Evolutionary conservation across 2,888 invertebrate genomes (phyloP), one percentile per base, ranked within the genome.

Genomic region (Aphodius granarius): DNA sequence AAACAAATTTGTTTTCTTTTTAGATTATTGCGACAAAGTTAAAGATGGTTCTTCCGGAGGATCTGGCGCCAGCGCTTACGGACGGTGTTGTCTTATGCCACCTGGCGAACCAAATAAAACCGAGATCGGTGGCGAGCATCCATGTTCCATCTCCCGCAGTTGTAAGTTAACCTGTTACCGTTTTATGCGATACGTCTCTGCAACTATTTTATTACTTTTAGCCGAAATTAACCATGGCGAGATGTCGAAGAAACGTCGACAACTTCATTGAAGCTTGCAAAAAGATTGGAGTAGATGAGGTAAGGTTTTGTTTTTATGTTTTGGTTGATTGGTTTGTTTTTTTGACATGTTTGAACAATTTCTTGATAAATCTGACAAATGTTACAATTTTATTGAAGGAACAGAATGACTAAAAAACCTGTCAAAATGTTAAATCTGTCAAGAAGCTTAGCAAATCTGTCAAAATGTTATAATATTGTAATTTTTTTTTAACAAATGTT

Each of bases 71-170:
- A 63, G 94, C 95, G 68, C 88, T 98, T 81, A 92, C 94, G 22
- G 97, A 98, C 87, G 97, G 98, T 18, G 97, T 98, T 73, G 95
- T 98, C 79, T 89, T 98, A 78, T 98, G 98, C 85, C 97, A 98
- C 88, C 90, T 98, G 82, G 97, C 97, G 73, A 98, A 98, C 87
- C 95, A 96, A 88, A 95, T 98, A 82, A 91, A 94, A 78, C 96
- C 97, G 65, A 91, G 97, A 81, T 94, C 97, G 72, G 97, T 98
- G 75, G 95, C 94, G 79, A 96, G 96, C 83, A 97, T 98, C 79
- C 97, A 97, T 89, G 97, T 97, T 83, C 97, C 97, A 79, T 96
- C 96, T 80, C 94, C 96, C 71, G 95, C 95, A 81, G 95, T 95
- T 91, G 96, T 96, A 87, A 91, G 91, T 89, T 73, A 20, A 19